Evolutionary conservation across 2,888 invertebrate genomes (phyloP).

Genomic region (Ornithoptera priamus): DNA sequence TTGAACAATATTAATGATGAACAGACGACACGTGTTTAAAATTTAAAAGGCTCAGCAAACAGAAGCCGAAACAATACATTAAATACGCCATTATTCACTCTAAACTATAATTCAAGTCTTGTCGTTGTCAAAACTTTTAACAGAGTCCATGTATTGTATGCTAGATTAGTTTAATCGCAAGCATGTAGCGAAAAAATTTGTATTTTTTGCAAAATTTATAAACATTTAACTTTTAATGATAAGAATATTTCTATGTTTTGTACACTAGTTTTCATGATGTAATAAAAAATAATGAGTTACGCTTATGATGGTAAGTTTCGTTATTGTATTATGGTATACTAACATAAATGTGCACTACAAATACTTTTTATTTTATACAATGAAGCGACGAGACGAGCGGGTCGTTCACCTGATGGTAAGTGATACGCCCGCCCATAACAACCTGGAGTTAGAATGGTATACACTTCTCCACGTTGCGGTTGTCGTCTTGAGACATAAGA

Average conservation of each 20-base stretch:
- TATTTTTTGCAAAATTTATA: not conserved
- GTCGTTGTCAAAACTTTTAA: slow-evolving; percentile 11
- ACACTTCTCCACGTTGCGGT: too few species aligned
- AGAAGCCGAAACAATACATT: slow-evolving; percentile 19
- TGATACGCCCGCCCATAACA: too few species aligned
- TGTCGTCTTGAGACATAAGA: too few species aligned
- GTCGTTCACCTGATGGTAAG: too few species aligned
- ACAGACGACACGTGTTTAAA: slow-evolving; percentile 18
- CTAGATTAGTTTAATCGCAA: slow-evolving; percentile 1
- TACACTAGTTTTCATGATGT: too few species aligned
- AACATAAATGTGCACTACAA: too few species aligned
- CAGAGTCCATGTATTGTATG: not conserved
- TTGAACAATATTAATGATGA: slow-evolving; percentile 47
- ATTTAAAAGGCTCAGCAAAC: slow-evolving; percentile 10
- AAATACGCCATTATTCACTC: slow-evolving; percentile 15
- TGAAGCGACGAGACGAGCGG: too few species aligned
- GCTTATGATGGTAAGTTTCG: too few species aligned
- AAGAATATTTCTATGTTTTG: not conserved
- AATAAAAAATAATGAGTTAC: too few species aligned
- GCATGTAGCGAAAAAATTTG: not conserved
- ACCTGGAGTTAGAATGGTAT: too few species aligned
- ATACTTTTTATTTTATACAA: too few species aligned
- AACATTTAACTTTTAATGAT: slow-evolving; percentile 6
- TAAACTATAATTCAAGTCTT: slow-evolving; percentile 11
- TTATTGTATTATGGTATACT: too few species aligned